phyloP scores from a whole-genome alignment of 1,140 invertebrate species.

The Thaumatotibia leucotreta region DNA sequence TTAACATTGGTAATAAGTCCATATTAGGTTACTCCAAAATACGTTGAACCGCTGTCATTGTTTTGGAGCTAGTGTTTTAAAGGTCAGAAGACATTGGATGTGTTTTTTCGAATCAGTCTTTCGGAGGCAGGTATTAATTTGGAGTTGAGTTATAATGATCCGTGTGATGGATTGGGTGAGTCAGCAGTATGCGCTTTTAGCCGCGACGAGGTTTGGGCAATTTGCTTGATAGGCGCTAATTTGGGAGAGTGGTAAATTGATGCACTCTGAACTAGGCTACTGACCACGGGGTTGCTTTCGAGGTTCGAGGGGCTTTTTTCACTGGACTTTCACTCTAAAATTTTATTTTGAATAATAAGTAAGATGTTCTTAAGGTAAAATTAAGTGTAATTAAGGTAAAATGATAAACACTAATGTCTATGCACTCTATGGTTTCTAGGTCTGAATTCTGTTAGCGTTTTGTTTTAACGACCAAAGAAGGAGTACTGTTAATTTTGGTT shows the following conservation, averaged over 20 bases:
- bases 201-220: slow-evolving; percentile 2
- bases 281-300: neutral
- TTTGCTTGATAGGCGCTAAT: neutral
- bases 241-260: neutral
- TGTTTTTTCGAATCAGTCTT: slow-evolving; percentile 52
- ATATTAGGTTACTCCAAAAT: slow-evolving; percentile 37
- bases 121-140: slow-evolving; percentile 68
- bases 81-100: slow-evolving; percentile 31
- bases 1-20: slow-evolving; percentile 66
- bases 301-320: too few relatives aligned
- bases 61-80: neutral
- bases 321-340: too few relatives aligned
- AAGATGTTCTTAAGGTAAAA: too few relatives aligned
- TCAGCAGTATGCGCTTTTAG: slow-evolving; percentile 23
- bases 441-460: too few relatives aligned
- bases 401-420: too few relatives aligned
- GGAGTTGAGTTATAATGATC: slow-evolving; percentile 64
- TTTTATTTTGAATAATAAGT: too few relatives aligned
- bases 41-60: slow-evolving; percentile 19
- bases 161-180: slow-evolving; percentile 66
- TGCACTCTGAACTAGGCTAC: neutral
- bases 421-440: too few relatives aligned
- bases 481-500: too few relatives aligned
- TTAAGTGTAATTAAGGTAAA: too few relatives aligned
- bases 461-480: too few relatives aligned